Base-by-base conservation (phyloP, 1,140 invertebrate genomes). In the Steinernema feltiae region DNA sequence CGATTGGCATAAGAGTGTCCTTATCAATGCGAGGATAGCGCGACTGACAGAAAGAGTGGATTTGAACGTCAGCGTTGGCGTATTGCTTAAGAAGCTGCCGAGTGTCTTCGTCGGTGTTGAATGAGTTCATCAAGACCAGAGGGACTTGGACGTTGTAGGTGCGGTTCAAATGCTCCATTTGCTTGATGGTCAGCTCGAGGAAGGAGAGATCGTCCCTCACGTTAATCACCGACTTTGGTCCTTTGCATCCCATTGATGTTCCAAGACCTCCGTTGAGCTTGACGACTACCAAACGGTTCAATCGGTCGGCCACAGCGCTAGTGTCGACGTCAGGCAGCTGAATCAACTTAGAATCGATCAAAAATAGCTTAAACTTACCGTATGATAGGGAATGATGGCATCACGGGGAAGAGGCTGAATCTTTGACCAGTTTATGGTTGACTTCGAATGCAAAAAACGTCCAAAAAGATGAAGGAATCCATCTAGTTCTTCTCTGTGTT, bases 211-310 rank as follows among this genome's bases (percentile, higher is more conserved):
- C 94, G 63, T 95, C 97, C 73, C 97, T 89, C n/a, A 99, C 97
- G 78, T 93, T 91, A 78, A 99, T 99, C 1, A 97, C 92, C 75
- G 94, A 97, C 89, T 99, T 99, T 1, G 97, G 97, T n/a, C 97
- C 97, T 84, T 93, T 93, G 85, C 97, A 99, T 1, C 97, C 97
- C 97, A 99, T 99, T 1, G 93, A 96, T 0, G 97, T 99, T 53
- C 97, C 97, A 15, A 99, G 89, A 85, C 97, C 97, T 88, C 97
- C 97, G 88, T 99, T 99, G 0, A 99, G 89, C 87, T 99, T 99
- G 21, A 99, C 91, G 30, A 99, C 97, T n/a, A 99, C 93, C 82
- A 99, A 88, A 88, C 97, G 94, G 80, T 92, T 91, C 48, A 99
- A 89, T 90, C 97, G 92, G 0, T 89, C 81, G 78, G 91, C 91